Evolutionary conservation across 2,888 invertebrate species (phyloP), one percentile per base, ranked within the genome.

Genomic region (Conistra vaccinii): DNA sequence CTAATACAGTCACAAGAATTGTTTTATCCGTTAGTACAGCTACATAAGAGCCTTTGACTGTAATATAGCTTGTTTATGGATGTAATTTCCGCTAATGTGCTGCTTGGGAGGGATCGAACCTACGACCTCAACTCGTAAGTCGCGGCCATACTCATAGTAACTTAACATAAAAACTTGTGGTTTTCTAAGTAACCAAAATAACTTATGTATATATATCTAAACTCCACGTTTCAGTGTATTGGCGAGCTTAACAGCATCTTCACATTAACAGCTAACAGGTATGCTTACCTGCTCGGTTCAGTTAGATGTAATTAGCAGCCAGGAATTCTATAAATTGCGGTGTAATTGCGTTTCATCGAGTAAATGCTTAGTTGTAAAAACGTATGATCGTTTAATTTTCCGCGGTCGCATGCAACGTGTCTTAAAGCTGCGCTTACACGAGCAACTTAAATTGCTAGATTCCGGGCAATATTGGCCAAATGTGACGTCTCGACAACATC

Each of bases 341-440:
- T 48, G 77, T 76, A 71, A 81, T 81, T 81, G 70, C 68, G 65
- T 85, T 81, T 69, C 63, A 85, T 70, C 81, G 68, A 69, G 60
- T 70, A 83, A 78, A 67, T 83, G 67, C 57, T 70, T 70, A 73
- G 63, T 83, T 78, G 73, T 78, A 87, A 81, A 84, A 83, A 81
- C 70, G 77, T 73, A 78, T 84, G 85, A 83, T 73, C 75, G 66
- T 78, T 86, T 71, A 61, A 84, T 79, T 75, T 80, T 63, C 80
- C 58, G 71, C 63, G 69, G 71, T 83, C 69, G 73, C 69, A 73
- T 70, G 63, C 71, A 78, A 61, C 72, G 58, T 75, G 71, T 69
- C 80, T 76, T 78, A 42, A 72, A 62, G 76, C 26, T 76, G 23
- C 23, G 48, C 39, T 62, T 62, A 81, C 82, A 81, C 32, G 39